phyloP scores from a whole-genome alignment of 2,797 vertebrate species.

The Scolopax bukidnonensis region DNA sequence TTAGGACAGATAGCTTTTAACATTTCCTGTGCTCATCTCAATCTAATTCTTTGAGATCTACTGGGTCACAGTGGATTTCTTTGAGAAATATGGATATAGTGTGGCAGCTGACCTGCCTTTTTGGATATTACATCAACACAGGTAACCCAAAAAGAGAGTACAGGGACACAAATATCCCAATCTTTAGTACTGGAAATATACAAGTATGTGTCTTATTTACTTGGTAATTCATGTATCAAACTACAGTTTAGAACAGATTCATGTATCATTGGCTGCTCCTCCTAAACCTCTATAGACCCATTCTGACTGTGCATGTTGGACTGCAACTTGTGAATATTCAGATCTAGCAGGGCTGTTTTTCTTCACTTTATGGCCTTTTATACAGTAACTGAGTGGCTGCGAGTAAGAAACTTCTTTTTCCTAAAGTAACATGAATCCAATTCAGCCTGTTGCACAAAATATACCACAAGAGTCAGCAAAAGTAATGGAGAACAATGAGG shows the following conservation, averaged over 20 bases:
- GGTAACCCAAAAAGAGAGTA: neutral
- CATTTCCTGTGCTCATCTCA: neutral
- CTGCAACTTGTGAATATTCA: neutral
- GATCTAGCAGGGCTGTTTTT: neutral
- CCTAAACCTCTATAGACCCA: neutral
- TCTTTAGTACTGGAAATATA: neutral
- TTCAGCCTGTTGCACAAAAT: neutral
- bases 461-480: neutral
- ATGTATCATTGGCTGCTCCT: neutral
- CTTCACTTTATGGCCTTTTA: neutral
- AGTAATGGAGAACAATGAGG: neutral
- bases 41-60: conserved; percentile 16
- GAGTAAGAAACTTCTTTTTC: neutral
- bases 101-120: neutral
- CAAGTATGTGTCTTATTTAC: neutral
- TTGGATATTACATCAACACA: neutral
- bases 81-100: neutral
- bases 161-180: neutral
- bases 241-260: neutral
- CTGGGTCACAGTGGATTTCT: neutral
- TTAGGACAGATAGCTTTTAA: neutral
- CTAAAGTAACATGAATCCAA: neutral
- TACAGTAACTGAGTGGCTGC: neutral
- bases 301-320: neutral
- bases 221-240: neutral